Conservation (phyloP, 2,113 vertebrate genomes). For the Helogale parvula region DNA sequence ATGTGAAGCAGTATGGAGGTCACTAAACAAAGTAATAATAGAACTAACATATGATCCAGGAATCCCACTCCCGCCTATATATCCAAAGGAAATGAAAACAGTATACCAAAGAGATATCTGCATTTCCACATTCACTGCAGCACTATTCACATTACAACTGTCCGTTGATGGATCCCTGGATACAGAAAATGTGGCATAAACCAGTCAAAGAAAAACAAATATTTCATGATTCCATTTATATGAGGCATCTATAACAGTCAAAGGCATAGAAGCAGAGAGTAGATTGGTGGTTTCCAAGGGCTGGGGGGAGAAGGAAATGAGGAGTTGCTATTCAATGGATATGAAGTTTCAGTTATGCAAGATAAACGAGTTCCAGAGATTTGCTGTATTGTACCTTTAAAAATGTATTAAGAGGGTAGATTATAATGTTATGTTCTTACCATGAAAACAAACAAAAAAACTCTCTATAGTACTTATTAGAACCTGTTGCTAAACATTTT, state of each 20-base stretch:
- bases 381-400: not conserved
- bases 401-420: not conserved
- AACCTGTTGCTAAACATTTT: not conserved
- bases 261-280: not conserved
- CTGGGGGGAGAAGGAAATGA: not conserved
- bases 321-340: not conserved
- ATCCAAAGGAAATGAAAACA: not conserved
- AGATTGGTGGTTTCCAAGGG: not conserved
- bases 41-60: not conserved
- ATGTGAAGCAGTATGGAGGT: not conserved
- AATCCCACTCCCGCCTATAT: not conserved
- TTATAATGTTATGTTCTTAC: not conserved
- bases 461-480: not conserved
- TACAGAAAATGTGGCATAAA: not conserved
- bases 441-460: not conserved
- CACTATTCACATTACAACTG: not conserved
- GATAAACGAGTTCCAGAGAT: not conserved
- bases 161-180: not conserved
- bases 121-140: not conserved
- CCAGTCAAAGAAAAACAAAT: not conserved
- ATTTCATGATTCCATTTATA: not conserved
- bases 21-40: not conserved
- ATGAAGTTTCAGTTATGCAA: not conserved
- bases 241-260: not conserved
- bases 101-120: not conserved